Base-by-base conservation (phyloP, 2,888 invertebrate genomes). In the Xestia xanthographa region DNA sequence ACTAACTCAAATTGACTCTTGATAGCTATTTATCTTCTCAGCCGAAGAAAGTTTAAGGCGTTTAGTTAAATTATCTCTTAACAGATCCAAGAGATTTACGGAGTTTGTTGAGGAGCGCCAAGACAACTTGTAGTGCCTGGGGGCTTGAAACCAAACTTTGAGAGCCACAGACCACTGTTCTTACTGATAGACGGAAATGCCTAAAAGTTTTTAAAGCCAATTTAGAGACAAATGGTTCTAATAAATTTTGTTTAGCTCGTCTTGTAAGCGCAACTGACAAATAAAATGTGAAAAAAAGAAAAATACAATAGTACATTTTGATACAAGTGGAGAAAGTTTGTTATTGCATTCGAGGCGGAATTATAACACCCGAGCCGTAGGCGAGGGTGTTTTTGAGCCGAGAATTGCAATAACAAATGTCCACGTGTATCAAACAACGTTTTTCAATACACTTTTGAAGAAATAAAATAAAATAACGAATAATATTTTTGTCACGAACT, bases 1-100 rank as follows among this genome's bases (percentile, higher is more conserved):
- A 29, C 17, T 26, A 17, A 43, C 17, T 62, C 38, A 14, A 53
- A 66, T 60, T 43, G 29, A 58, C 38, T 79, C 26, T 60, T 71
- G 43, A 50, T 68, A 77, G 14, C 48, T 62, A 75, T 71, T 69
- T 82, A 68, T 75, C 45, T 53, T 50, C 62, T 62, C 22, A 71
- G 56, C 45, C 11, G 50, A 5, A 68, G 70, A 79, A 63, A 74
- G 26, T 67, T 74, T 65, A 5, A 62, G 8, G 56, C 48, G 53
- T 75, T 82, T 72, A 72, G 71, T 69, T 79, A 69, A 83, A 79
- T 79, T 62, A 56, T 29, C 65, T 83, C 53, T 48, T 63, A 68
- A 71, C 43, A 79, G 73, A 43, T 48, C 34, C 20, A 60, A 73
- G 43, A 69, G 72, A 84, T 72, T 80, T 66, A 29, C 60, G 14